Percentiles rank a stretch among this genome's conserved stretches.
Conservation (phyloP, 2,888 invertebrate species). For the Psylliodes chrysocephalus region DNA sequence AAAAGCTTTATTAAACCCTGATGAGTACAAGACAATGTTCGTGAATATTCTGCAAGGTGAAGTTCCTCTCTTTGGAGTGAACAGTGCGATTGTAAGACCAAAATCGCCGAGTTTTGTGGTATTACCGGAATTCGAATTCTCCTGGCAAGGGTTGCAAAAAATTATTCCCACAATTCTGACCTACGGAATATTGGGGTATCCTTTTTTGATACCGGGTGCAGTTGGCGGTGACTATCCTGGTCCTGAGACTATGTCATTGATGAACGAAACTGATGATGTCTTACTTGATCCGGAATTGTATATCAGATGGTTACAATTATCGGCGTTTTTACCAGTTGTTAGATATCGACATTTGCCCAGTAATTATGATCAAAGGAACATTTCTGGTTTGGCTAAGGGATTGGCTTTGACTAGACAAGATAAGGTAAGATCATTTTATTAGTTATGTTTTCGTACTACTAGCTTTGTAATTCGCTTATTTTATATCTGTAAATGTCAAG, state of each 20-base stretch:
- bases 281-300: slow-evolving; percentile 85
- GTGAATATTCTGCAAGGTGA: slow-evolving; percentile 71
- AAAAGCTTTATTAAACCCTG: slow-evolving; percentile 79
- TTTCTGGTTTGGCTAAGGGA: slow-evolving; percentile 80
- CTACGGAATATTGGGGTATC: slow-evolving; percentile 91
- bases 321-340: slow-evolving; percentile 91
- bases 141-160: slow-evolving; percentile 79
- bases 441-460: too few species aligned
- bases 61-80: slow-evolving; percentile 74
- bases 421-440: too few species aligned
- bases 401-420: slow-evolving; percentile 80
- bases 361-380: slow-evolving; percentile 81
- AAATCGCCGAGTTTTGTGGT: slow-evolving; percentile 87
- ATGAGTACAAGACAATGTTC: slow-evolving; percentile 82
- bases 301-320: slow-evolving; percentile 90
- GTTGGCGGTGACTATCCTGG: slow-evolving; percentile 89
- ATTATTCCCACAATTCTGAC: slow-evolving; percentile 89
- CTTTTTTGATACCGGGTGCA: slow-evolving; percentile 92
- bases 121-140: slow-evolving; percentile 85
- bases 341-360: slow-evolving; percentile 91
- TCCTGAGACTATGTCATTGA: slow-evolving; percentile 65
- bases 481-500: too few species aligned
- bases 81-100: slow-evolving; percentile 84
- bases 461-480: too few species aligned
- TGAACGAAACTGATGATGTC: slow-evolving; percentile 65